These are phyloP conservation scores for Pammene fasciana DNA, from an alignment of 2,888 invertebrate species.

Conservation along the genomic window DNA sequence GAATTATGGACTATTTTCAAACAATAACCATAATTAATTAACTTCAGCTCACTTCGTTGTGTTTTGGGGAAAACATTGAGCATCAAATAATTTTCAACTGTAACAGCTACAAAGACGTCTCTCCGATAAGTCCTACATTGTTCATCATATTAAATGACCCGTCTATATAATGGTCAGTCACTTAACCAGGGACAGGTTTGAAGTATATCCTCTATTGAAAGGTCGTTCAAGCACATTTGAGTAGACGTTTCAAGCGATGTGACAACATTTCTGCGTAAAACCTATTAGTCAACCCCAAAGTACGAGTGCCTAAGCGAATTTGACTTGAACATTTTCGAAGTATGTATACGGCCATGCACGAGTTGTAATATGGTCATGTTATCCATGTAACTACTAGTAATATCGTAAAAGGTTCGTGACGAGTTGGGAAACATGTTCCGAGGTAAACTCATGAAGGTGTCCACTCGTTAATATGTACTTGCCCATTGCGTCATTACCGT, in stretches of 20 bases:
- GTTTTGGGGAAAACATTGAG: too few species aligned
- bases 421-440: conserved; percentile 60
- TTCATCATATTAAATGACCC: conserved; percentile 16
- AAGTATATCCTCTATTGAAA: conserved; percentile 24
- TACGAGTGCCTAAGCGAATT: conserved; percentile 12
- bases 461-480: conserved; percentile 52
- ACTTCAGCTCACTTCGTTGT: not conserved
- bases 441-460: conserved; percentile 56
- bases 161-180: conserved; percentile 5
- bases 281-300: conserved; percentile 29
- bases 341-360: conserved; percentile 13
- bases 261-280: conserved; percentile 39
- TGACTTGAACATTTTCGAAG: conserved; percentile 15
- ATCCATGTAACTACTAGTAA: conserved; percentile 27
- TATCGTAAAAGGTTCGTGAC: conserved; percentile 58
- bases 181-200: conserved; percentile 31
- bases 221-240: conserved; percentile 26
- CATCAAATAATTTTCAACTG: too few species aligned
- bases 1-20: not conserved
- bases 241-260: conserved; percentile 37
- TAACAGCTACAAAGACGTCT: too few species aligned
- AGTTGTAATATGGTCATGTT: conserved; percentile 33
- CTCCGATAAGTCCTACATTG: not conserved
- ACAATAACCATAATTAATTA: not conserved
- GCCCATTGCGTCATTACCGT: conserved; percentile 50